Conservation (phyloP, 2,113 vertebrate genomes). For the Chlorodrepanis virens region DNA sequence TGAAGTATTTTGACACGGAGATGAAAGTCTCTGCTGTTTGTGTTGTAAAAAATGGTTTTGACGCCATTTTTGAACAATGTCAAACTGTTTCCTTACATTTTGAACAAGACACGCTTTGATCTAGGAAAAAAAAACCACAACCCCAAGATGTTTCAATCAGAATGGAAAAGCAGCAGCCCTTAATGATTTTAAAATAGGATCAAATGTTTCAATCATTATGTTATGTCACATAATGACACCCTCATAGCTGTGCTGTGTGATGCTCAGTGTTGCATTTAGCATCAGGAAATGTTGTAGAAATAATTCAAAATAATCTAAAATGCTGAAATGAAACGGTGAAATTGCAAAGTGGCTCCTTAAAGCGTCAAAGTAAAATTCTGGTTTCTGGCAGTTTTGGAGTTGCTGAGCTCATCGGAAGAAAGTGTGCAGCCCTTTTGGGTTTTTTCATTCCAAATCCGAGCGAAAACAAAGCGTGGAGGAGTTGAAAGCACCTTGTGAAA, state of each 20-base stretch:
- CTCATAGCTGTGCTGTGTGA: background rate
- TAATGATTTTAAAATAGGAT: slow-evolving; percentile 48
- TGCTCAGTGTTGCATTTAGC: slow-evolving; percentile 17
- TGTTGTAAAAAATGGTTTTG: slow-evolving; percentile 30
- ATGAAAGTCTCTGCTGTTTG: slow-evolving; percentile 53
- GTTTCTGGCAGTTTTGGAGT: background rate
- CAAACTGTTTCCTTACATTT: slow-evolving; percentile 38
- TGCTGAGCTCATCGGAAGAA: background rate
- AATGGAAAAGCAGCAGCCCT: slow-evolving; percentile 16
- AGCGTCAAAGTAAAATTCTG: background rate
- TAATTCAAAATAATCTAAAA: slow-evolving; percentile 26
- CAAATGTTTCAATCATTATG: slow-evolving; percentile 41
- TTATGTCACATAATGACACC: slow-evolving; percentile 35
- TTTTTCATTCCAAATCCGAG: accelerated
- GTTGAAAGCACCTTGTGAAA: background rate
- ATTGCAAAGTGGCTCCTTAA: background rate
- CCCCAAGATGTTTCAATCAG: slow-evolving; percentile 10
- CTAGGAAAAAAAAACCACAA: background rate
- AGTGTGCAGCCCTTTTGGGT: accelerated
- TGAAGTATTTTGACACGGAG: slow-evolving; percentile 27
- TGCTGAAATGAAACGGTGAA: background rate
- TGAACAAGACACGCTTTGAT: slow-evolving; percentile 45
- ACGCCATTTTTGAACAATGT: slow-evolving; percentile 44
- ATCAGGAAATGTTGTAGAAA: slow-evolving; percentile 30
- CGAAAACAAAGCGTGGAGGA: background rate